phyloP scores from a whole-genome alignment of 1,140 invertebrate genomes.

The Vollenhovia emeryi region DNA sequence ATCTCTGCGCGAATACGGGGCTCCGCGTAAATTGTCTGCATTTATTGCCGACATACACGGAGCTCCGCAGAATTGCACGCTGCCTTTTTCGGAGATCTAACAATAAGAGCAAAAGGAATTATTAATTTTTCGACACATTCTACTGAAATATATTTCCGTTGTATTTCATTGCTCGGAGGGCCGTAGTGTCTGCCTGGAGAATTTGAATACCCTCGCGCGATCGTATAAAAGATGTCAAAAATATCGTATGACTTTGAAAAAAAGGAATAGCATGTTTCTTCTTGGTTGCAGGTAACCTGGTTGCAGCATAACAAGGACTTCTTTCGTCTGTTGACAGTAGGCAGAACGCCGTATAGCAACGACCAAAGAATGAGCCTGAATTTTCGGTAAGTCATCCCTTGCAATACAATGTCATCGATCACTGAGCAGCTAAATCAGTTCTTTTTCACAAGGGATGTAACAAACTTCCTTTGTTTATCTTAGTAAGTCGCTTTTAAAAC shows the following conservation, averaged over 20 bases:
- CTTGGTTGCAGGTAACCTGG: constrained; percentile 91
- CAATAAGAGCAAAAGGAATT: constrained; percentile 51
- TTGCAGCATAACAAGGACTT: constrained; percentile 88
- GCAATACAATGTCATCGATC: too few species aligned
- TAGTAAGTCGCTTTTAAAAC: neutral
- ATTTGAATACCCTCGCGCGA: neutral
- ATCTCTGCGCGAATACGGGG: constrained; percentile 3
- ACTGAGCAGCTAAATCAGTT: too few species aligned
- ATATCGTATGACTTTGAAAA: neutral
- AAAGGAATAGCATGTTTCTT: constrained; percentile 28
- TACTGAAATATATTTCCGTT: neutral
- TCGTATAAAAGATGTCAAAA: neutral
- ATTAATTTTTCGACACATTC: constrained; percentile 65
- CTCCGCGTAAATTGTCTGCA: constrained; percentile 57
- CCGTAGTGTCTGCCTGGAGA: neutral
- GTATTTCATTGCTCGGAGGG: neutral
- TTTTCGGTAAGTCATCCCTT: constrained; percentile 84
- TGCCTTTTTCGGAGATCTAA: constrained; percentile 14
- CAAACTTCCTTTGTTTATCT: neutral
- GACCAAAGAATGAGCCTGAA: constrained; percentile 86
- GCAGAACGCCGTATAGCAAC: constrained; percentile 87
- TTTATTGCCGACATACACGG: constrained; percentile 43
- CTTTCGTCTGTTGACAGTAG: constrained; percentile 92
- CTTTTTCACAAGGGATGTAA: too few species aligned
- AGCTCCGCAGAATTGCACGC: constrained; percentile 20